A percentile compares a stretch with the other conserved stretches of the same genome.
Evolutionary conservation across 1,140 invertebrate genomes (phyloP).

Genomic region (Ceratina japonica): DNA sequence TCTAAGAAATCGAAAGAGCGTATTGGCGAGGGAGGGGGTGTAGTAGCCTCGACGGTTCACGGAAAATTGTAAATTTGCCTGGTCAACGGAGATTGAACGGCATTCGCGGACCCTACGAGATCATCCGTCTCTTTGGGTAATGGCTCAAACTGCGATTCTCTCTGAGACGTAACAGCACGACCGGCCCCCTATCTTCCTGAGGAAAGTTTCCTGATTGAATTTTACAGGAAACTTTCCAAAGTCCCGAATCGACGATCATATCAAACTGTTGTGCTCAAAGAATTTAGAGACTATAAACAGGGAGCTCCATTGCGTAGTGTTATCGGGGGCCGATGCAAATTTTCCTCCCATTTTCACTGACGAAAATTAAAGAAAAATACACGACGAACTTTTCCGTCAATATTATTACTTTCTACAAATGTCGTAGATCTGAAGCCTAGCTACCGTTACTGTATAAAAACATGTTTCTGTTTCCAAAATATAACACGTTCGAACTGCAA

Average conservation of each 20-base stretch:
- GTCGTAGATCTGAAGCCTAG: too few species aligned
- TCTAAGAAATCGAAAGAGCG: background rate
- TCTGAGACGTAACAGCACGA: background rate
- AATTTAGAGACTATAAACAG: too few species aligned
- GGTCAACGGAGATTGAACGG: constrained; percentile 53
- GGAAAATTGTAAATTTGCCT: constrained; percentile 65
- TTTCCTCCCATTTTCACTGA: background rate
- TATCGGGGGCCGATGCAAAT: too few species aligned
- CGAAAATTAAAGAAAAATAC: background rate
- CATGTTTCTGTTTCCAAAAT: too few species aligned
- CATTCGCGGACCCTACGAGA: constrained; percentile 36
- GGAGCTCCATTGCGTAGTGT: too few species aligned
- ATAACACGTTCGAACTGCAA: too few species aligned
- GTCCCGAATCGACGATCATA: too few species aligned
- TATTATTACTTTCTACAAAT: too few species aligned
- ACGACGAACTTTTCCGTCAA: background rate
- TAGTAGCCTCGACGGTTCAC: constrained; percentile 45
- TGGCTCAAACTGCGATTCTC: constrained; percentile 50
- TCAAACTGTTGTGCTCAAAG: too few species aligned
- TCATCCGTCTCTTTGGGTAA: constrained; percentile 58
- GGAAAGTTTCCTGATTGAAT: constrained; percentile 27
- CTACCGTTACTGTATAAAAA: too few species aligned
- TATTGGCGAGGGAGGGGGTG: constrained; percentile 14
- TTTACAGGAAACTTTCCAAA: background rate
- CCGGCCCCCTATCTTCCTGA: constrained; percentile 12